Evolutionary conservation across 2,797 vertebrate species (phyloP).

Genomic region (Xenentodon cancila): DNA sequence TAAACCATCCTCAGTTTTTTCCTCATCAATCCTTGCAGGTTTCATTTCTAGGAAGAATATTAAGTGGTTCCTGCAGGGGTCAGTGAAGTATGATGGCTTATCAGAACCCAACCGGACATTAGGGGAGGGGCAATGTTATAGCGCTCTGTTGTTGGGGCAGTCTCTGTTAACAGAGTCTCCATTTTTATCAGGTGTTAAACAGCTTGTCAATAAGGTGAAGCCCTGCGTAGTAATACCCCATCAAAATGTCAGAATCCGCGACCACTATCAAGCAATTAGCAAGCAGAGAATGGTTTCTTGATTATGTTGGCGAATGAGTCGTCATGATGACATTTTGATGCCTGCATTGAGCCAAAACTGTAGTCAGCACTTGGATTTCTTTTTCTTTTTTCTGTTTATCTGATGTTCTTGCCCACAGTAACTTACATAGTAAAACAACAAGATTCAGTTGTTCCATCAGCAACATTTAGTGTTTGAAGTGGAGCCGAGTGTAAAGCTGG

Average conservation of each 20-base stretch:
- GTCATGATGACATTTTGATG: constrained; percentile 11
- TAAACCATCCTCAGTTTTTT: constrained; percentile 44
- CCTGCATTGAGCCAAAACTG: constrained; percentile 5
- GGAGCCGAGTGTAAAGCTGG: constrained; percentile 28
- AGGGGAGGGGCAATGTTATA: constrained; percentile 5
- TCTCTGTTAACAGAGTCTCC: constrained; percentile 39
- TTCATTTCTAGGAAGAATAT: constrained; percentile 50
- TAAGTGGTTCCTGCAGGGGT: constrained; percentile 43
- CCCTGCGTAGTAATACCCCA: constrained; percentile 9
- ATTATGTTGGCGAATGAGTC: neutral
- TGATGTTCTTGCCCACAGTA: constrained; percentile 1
- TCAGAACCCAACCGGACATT: constrained; percentile 44
- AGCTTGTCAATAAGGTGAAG: constrained; percentile 50
- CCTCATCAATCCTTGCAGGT: constrained; percentile 60
- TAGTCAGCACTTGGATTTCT: constrained; percentile 9
- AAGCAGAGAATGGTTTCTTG: constrained; percentile 1
- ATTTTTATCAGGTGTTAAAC: constrained; percentile 37
- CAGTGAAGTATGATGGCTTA: constrained; percentile 29
- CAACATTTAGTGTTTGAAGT: constrained; percentile 35
- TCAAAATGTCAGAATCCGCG: constrained; percentile 19
- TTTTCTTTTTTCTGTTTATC: constrained; percentile 1
- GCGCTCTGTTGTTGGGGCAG: constrained; percentile 11
- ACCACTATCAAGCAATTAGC: constrained; percentile 5
- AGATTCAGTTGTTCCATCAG: constrained; percentile 17
- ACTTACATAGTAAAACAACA: constrained; percentile 14